These are phyloP conservation scores for Oxyruncus cristatus DNA, from an alignment of 2,113 vertebrate genomes.

Conservation along the genomic window DNA sequence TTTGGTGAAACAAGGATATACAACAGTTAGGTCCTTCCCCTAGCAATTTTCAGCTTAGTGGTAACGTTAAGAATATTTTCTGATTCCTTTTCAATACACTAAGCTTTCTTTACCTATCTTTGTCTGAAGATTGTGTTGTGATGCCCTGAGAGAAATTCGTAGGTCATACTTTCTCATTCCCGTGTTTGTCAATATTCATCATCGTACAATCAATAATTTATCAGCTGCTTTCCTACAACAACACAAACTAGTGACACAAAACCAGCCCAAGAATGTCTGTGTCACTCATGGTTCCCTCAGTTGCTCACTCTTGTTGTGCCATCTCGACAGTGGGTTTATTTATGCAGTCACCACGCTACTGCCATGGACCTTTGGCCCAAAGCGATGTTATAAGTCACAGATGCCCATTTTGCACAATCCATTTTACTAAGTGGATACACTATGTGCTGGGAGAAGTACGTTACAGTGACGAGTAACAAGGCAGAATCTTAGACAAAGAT, in stretches of 20 bases:
- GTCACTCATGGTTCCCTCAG: background rate
- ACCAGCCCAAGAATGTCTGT: background rate
- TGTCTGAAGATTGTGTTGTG: background rate
- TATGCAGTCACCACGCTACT: background rate
- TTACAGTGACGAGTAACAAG: background rate
- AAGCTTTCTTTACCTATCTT: background rate
- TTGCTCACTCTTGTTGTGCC: fast-evolving
- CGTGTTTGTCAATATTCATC: background rate
- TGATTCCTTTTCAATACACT: background rate
- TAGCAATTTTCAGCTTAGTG: background rate
- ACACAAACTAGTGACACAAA: background rate
- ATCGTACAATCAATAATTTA: background rate
- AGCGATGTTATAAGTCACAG: background rate
- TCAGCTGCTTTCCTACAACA: background rate
- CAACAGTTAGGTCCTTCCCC: background rate
- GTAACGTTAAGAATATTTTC: background rate
- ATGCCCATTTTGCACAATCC: background rate
- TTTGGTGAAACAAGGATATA: background rate
- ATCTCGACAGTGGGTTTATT: background rate
- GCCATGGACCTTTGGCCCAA: background rate
- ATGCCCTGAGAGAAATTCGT: background rate
- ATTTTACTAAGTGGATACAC: background rate
- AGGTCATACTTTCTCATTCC: background rate
- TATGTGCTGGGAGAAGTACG: background rate
- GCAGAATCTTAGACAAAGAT: background rate